phyloP scores from a whole-genome alignment of 2,888 invertebrate species.

The Orthonychiurus folsomi region DNA sequence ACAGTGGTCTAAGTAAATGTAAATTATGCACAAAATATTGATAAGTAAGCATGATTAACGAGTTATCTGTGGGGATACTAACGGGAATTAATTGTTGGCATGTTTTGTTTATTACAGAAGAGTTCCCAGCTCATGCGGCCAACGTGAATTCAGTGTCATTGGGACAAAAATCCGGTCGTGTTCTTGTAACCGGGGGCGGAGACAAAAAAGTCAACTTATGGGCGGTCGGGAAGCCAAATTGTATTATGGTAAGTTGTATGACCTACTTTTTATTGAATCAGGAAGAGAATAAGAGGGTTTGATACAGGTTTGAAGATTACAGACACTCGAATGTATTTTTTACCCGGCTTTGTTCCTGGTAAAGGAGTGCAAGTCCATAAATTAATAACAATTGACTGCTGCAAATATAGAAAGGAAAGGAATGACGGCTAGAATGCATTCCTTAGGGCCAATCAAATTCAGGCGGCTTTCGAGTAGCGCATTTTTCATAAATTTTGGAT shows the following conservation, averaged over 20 bases:
- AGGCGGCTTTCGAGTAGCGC: no score
- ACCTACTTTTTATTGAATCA: not conserved
- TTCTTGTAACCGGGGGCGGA: slow-evolving; percentile 88
- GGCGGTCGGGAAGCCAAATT: slow-evolving; percentile 90
- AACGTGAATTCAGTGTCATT: slow-evolving; percentile 60
- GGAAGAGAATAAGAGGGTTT: no score
- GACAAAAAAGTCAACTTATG: slow-evolving; percentile 95
- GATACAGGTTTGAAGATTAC: no score
- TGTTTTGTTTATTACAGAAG: slow-evolving; percentile 54
- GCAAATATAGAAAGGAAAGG: no score
- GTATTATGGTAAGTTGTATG: slow-evolving; percentile 69
- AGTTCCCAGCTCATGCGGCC: slow-evolving; percentile 76
- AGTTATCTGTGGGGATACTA: not conserved
- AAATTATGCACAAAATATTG: not conserved
- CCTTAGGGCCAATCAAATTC: no score
- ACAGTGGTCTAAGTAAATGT: no score
- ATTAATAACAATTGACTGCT: no score
- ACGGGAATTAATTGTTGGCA: not conserved
- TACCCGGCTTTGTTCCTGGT: no score
- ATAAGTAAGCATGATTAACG: slow-evolving; percentile 1
- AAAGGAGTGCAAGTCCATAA: no score
- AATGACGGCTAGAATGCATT: no score
- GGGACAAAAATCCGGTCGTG: slow-evolving; percentile 82
- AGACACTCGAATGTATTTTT: no score
- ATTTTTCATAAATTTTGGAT: no score